Evolutionary conservation across 2,113 vertebrate species (phyloP).

Genomic region (Hippocampus mohnikei): DNA sequence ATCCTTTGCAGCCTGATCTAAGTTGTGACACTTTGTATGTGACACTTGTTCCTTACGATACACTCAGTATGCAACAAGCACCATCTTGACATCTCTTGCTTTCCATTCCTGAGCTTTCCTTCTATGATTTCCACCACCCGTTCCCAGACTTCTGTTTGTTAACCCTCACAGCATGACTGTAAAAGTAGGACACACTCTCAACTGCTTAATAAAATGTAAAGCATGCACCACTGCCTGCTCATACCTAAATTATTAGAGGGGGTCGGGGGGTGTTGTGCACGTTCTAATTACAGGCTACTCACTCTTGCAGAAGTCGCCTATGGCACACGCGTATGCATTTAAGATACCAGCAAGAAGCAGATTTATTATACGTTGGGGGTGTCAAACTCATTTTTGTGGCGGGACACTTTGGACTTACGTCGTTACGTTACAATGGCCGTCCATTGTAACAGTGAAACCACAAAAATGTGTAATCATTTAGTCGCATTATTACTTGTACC

Average conservation of each 20-base stretch:
- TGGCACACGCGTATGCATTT: conserved; percentile 13
- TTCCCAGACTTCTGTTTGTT: conserved; percentile 5
- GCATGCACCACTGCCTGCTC: conserved; percentile 35
- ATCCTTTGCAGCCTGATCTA: conserved; percentile 37
- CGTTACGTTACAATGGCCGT: no score
- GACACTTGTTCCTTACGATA: conserved; percentile 5
- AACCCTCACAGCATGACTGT: background rate
- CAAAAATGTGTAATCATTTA: no score
- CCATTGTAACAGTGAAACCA: no score
- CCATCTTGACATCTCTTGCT: conserved; percentile 8
- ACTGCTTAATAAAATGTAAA: conserved; percentile 49
- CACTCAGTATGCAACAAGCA: conserved; percentile 17
- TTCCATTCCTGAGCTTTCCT: background rate
- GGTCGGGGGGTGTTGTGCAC: conserved; percentile 16
- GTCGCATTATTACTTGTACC: no score
- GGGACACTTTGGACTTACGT: no score
- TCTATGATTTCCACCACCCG: background rate
- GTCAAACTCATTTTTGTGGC: no score
- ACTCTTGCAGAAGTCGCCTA: conserved; percentile 22
- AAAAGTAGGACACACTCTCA: conserved; percentile 27
- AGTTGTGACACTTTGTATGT: conserved; percentile 30
- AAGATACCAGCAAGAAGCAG: conserved; percentile 8
- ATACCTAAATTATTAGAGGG: conserved; percentile 56
- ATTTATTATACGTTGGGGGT: background rate
- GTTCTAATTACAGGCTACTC: conserved; percentile 51